phyloP scores from a whole-genome alignment of 2,797 vertebrate species.

The Anniella stebbinsi region DNA sequence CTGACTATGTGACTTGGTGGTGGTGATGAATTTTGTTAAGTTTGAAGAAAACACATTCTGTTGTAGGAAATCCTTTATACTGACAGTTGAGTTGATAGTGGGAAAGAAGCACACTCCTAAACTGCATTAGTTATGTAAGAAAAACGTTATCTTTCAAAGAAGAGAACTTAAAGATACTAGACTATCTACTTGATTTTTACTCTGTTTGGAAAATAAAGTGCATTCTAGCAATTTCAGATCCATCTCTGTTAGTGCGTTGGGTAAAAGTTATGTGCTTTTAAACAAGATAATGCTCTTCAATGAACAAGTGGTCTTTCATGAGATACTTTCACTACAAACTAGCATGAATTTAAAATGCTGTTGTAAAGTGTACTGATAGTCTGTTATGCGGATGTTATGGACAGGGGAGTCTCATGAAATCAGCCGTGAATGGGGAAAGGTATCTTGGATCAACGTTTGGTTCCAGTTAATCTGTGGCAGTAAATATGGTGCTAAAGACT shows the following conservation, averaged over 20 bases:
- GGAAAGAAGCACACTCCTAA: background rate
- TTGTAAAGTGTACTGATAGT: fast-evolving
- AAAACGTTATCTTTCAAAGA: conserved; percentile 1
- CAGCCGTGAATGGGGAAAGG: fast-evolving
- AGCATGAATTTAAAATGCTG: background rate
- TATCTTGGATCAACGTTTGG: background rate
- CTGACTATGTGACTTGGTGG: background rate
- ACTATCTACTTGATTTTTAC: background rate
- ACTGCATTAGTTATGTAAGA: background rate
- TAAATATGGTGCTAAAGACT: fast-evolving
- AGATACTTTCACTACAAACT: fast-evolving
- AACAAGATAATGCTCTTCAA: conserved; percentile 34
- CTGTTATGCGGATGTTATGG: fast-evolving
- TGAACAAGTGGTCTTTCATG: fast-evolving
- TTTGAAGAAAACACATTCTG: conserved; percentile 4
- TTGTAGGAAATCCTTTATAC: background rate
- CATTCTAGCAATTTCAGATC: conserved; percentile 32
- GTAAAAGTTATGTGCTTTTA: background rate
- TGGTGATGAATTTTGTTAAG: background rate
- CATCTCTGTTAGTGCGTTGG: background rate
- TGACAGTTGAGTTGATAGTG: background rate
- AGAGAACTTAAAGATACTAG: background rate
- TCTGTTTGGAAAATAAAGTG: background rate
- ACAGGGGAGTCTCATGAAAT: background rate
- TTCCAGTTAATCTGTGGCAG: background rate